A percentile compares a stretch with the other conserved stretches of the same genome.
These are phyloP conservation scores for Beaufortia kweichowensis DNA, from an alignment of 2,113 vertebrate species.

Conservation along the genomic window DNA sequence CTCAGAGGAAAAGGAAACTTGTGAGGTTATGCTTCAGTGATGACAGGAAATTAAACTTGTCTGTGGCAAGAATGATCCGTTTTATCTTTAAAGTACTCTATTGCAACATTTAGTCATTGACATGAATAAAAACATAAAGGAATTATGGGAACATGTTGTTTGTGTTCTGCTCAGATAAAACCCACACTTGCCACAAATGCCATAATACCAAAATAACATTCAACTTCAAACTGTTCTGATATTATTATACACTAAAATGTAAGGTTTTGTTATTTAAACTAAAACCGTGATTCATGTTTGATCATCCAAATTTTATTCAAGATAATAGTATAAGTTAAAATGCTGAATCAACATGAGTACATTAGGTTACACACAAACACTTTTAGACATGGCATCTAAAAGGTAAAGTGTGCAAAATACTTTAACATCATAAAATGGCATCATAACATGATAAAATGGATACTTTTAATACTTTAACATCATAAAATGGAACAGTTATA, in stretches of 20 bases:
- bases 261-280: too few relatives aligned
- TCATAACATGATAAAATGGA: background rate
- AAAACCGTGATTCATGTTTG: too few relatives aligned
- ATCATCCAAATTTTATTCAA: too few relatives aligned
- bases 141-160: background rate
- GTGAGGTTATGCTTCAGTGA: background rate
- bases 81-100: background rate
- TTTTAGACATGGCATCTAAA: too few relatives aligned
- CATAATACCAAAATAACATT: background rate
- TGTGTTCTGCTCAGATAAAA: slow-evolving; percentile 5
- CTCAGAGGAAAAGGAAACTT: background rate
- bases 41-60: background rate
- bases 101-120: background rate
- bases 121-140: background rate
- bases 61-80: background rate
- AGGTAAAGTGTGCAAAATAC: too few relatives aligned
- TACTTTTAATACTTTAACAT: background rate
- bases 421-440: background rate
- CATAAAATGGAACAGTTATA: slow-evolving; percentile 7
- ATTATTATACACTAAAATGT: too few relatives aligned
- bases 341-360: too few relatives aligned
- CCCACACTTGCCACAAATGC: background rate
- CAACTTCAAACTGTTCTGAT: background rate
- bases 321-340: too few relatives aligned
- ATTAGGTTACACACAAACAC: too few relatives aligned